Conservation (phyloP, 1,140 invertebrate species). For the Anagrus nilaparvatae region DNA sequence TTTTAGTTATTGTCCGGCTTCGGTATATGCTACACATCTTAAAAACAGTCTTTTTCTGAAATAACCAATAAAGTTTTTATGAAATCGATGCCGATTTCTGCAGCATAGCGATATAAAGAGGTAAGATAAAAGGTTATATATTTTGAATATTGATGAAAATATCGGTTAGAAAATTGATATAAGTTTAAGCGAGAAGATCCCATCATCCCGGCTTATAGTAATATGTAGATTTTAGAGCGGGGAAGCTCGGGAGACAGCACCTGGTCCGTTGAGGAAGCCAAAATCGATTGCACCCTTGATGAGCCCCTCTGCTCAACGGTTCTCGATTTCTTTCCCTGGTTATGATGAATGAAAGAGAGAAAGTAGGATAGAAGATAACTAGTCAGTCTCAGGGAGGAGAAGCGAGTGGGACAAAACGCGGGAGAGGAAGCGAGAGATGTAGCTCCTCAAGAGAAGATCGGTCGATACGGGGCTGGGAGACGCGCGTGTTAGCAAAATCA, state of each 20-base stretch:
- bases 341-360: constrained; percentile 7
- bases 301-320: constrained; percentile 4
- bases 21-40: too few species aligned
- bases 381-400: background rate
- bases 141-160: too few species aligned
- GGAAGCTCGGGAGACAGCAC: background rate
- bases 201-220: too few species aligned
- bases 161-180: too few species aligned
- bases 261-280: background rate
- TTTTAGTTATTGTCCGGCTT: constrained; percentile 42
- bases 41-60: too few species aligned
- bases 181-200: too few species aligned
- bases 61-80: too few species aligned
- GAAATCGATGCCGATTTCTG: too few species aligned
- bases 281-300: constrained; percentile 10
- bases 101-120: too few species aligned
- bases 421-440: background rate
- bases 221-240: too few species aligned
- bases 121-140: too few species aligned
- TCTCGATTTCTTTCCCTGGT: constrained; percentile 13
- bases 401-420: background rate
- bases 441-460: constrained; percentile 1
- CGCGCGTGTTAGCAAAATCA: background rate
- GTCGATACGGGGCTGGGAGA: background rate
- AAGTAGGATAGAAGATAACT: background rate